A percentile compares a stretch with the other conserved stretches of the same genome.
These are phyloP conservation scores for Ornithoptera alexandrae DNA, from an alignment of 2,888 invertebrate genomes.

Conservation along the genomic window DNA sequence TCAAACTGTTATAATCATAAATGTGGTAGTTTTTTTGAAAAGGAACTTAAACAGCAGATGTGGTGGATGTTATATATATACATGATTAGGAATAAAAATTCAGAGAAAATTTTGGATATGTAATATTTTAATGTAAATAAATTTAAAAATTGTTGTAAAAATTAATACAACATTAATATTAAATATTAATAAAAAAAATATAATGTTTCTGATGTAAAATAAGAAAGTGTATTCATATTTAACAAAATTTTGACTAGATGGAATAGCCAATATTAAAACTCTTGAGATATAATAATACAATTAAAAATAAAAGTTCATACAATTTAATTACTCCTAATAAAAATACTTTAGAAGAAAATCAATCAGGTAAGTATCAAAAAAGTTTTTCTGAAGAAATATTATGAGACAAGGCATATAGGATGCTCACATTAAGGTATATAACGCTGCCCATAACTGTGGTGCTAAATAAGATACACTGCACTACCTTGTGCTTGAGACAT, in stretches of 20 bases:
- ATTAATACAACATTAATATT: not conserved
- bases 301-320: not conserved
- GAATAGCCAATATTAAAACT: slow-evolving; percentile 4
- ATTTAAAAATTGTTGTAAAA: not conserved
- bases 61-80: not conserved
- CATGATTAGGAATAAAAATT: not conserved
- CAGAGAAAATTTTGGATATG: not conserved
- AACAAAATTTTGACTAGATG: slow-evolving; percentile 24
- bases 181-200: not conserved
- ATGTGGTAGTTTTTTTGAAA: no score
- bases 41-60: not conserved
- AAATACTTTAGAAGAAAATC: no score
- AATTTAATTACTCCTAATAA: no score
- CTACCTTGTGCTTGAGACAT: no score
- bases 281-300: not conserved
- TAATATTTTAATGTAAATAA: slow-evolving; percentile 18
- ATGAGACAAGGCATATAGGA: no score
- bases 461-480: no score
- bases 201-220: not conserved
- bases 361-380: no score
- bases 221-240: not conserved
- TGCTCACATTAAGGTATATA: no score
- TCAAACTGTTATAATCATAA: no score
- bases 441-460: no score
- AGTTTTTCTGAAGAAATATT: no score